Conservation (phyloP, 2,113 vertebrate genomes). For the Suricata suricatta region DNA sequence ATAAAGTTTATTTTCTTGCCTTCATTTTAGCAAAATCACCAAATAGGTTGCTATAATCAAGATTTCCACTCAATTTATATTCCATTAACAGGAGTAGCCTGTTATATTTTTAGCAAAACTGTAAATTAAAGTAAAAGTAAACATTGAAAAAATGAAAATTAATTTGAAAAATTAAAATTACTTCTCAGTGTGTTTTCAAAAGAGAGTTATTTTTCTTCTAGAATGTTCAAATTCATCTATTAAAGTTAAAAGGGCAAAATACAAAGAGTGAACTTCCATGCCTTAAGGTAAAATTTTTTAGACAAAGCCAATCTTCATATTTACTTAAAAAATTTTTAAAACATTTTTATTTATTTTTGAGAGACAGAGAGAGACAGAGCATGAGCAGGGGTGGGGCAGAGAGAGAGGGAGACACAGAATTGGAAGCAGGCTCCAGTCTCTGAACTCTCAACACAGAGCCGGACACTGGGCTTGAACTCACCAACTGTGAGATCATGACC, state of each 20-base stretch:
- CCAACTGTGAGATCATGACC: no score
- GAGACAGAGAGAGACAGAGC: no score
- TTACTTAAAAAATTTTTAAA: not conserved
- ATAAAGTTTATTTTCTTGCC: conserved; percentile 21
- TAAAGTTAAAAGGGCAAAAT: conserved; percentile 2
- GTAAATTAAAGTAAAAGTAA: not conserved
- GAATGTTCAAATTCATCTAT: conserved; percentile 5
- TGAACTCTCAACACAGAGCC: no score
- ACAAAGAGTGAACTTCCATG: not conserved
- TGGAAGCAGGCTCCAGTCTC: no score
- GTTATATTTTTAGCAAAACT: conserved; percentile 37
- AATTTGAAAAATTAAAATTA: not conserved
- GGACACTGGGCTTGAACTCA: no score
- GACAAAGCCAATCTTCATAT: not conserved
- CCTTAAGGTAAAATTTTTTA: conserved; percentile 48
- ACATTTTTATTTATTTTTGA: no score
- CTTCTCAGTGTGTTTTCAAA: not conserved
- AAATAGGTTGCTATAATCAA: not conserved
- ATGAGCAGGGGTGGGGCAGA: no score
- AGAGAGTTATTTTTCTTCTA: not conserved
- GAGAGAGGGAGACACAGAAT: no score
- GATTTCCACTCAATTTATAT: conserved; percentile 10
- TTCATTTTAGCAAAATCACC: conserved; percentile 28
- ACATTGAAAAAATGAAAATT: not conserved
- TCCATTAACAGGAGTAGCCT: not conserved